phyloP scores from a whole-genome alignment of 2,888 invertebrate species.

The Eledone cirrhosa region DNA sequence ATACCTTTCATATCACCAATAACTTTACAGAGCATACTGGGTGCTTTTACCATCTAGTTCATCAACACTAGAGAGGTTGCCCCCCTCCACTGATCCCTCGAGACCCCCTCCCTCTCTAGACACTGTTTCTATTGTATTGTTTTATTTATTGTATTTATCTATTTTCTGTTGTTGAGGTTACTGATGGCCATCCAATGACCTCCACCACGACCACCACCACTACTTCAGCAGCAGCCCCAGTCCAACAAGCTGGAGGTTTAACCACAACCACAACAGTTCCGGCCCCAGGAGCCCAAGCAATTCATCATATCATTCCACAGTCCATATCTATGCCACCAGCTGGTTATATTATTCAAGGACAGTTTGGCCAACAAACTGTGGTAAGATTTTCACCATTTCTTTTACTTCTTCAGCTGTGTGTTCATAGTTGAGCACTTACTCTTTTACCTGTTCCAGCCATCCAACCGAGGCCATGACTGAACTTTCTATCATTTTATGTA shows the following conservation, averaged over 20 bases:
- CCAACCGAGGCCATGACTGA: no score
- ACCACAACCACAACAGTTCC: conserved; percentile 30
- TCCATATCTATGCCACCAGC: conserved; percentile 38
- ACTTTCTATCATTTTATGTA: no score
- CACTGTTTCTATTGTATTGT: no score
- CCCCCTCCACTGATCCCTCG: no score
- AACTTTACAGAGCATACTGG: no score
- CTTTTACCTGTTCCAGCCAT: no score
- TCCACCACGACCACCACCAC: conserved; percentile 12
- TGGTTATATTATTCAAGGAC: conserved; percentile 55
- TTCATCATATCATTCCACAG: conserved; percentile 46
- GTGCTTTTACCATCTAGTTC: no score
- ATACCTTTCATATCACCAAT: no score
- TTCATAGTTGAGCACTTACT: neutral
- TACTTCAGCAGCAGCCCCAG: conserved; percentile 36
- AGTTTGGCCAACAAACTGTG: conserved; percentile 56
- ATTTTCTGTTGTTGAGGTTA: neutral
- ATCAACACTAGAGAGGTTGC: no score
- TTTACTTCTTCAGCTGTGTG: no score
- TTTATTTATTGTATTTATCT: no score
- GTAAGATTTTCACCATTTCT: conserved; percentile 38
- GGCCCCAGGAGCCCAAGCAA: conserved; percentile 37
- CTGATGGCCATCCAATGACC: conserved; percentile 9
- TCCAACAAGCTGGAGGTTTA: conserved; percentile 36
- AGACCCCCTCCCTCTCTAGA: no score